Percentiles rank a stretch among this genome's conserved stretches.
Evolutionary conservation across 2,113 vertebrate species (phyloP).

Genomic region (Atlantisia rogersi): DNA sequence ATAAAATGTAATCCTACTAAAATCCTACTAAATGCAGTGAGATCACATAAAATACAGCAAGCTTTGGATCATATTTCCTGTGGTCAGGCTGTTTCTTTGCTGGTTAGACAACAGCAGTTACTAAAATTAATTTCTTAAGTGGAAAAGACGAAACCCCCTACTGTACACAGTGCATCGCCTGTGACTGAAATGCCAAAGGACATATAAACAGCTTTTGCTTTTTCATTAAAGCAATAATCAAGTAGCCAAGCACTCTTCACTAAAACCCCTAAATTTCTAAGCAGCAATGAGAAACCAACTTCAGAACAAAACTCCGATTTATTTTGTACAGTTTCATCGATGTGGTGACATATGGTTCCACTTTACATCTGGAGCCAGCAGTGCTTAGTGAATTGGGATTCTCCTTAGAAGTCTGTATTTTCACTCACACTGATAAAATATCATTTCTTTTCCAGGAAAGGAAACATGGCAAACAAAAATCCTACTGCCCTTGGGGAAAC

Average conservation of each 20-base stretch:
- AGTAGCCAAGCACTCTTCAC: background rate
- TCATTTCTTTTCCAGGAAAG: background rate
- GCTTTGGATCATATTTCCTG: background rate
- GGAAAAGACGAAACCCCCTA: background rate
- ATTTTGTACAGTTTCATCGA: conserved; percentile 13
- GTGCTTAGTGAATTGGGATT: background rate
- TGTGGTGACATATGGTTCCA: background rate
- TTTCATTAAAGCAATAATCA: background rate
- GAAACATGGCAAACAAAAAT: background rate
- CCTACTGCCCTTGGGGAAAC: background rate
- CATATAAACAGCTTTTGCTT: background rate
- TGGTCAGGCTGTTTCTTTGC: background rate
- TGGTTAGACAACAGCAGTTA: background rate
- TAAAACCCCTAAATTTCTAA: background rate
- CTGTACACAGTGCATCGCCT: background rate
- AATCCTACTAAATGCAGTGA: conserved; percentile 12
- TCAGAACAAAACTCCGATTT: background rate
- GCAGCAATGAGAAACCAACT: background rate
- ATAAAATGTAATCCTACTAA: background rate
- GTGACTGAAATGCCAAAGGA: background rate
- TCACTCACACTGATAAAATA: background rate
- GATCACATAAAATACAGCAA: background rate
- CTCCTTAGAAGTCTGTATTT: background rate
- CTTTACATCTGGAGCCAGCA: background rate
- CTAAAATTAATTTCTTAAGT: background rate